Evolutionary conservation across 2,888 invertebrate species (phyloP).

Genomic region (Caenorhabditis becei): DNA sequence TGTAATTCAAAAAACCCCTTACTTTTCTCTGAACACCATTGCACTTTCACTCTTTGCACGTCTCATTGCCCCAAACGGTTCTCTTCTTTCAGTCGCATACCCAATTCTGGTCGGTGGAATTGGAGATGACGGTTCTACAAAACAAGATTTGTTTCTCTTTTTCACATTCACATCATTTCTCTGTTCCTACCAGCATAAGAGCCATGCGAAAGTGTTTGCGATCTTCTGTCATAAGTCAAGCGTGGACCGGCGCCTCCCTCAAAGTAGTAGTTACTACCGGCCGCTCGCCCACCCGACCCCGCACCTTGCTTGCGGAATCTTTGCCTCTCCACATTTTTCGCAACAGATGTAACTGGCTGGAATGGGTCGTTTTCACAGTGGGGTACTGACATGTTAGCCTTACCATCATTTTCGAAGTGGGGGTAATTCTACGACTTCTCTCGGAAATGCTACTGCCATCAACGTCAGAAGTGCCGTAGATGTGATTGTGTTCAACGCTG

Average conservation of each 20-base stretch:
- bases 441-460: conserved; percentile 59
- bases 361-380: conserved; percentile 20
- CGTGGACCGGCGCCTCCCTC: conserved; percentile 58
- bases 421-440: conserved; percentile 48
- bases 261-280: conserved; percentile 69
- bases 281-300: conserved; percentile 67
- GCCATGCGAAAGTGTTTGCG: conserved; percentile 65
- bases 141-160: neutral
- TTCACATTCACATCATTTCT: neutral
- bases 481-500: conserved; percentile 60
- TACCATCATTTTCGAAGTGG: conserved; percentile 48
- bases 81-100: conserved; percentile 58
- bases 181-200: conserved; percentile 46
- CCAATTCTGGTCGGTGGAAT: conserved; percentile 45
- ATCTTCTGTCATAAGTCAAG: conserved; percentile 62
- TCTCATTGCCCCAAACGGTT: conserved; percentile 73
- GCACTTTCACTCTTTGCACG: conserved; percentile 77
- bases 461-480: conserved; percentile 66
- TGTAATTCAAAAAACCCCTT: neutral
- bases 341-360: conserved; percentile 71
- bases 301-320: conserved; percentile 73
- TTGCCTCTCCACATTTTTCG: conserved; percentile 75
- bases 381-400: neutral
- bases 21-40: conserved; percentile 69
- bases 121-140: conserved; percentile 59